These are phyloP conservation scores for Eclectus roratus DNA, from an alignment of 2,113 vertebrate species.

Conservation along the genomic window DNA sequence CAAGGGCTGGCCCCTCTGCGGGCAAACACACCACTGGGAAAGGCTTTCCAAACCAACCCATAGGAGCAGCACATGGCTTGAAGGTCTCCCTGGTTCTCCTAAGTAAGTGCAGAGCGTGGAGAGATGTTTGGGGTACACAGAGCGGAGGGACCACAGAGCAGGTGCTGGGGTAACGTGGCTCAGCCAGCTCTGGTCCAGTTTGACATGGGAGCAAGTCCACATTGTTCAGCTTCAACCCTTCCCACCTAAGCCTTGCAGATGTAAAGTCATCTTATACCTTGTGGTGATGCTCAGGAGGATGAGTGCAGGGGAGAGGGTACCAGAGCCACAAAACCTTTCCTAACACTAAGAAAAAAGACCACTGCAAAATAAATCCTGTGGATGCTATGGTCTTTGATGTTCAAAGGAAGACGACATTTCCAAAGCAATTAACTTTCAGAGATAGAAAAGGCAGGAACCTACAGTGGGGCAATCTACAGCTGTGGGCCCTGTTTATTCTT, in stretches of 20 bases:
- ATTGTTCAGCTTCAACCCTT: not conserved
- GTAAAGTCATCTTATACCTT: not conserved
- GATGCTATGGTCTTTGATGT: rapidly evolving
- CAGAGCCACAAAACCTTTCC: not conserved
- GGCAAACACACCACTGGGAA: not conserved
- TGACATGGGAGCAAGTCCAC: not conserved
- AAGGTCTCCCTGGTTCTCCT: not conserved
- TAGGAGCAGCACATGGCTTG: rapidly evolving
- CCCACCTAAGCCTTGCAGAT: not conserved
- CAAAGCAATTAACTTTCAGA: not conserved
- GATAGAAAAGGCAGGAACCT: not conserved
- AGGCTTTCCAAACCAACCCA: not conserved
- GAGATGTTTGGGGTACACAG: no score
- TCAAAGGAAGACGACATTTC: not conserved
- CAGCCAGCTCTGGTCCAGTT: not conserved
- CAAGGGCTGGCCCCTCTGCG: not conserved
- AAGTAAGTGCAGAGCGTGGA: not conserved
- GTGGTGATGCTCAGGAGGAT: not conserved
- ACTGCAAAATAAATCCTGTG: not conserved
- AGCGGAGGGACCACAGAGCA: not conserved
- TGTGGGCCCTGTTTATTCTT: not conserved
- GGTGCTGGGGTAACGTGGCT: rapidly evolving
- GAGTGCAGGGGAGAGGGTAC: not conserved
- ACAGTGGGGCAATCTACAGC: not conserved
- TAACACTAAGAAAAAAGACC: not conserved